A percentile compares a stretch with the other conserved stretches of the same genome.
Evolutionary conservation across 1,140 invertebrate species (phyloP).

Genomic region (Aphelenchoides besseyi): DNA sequence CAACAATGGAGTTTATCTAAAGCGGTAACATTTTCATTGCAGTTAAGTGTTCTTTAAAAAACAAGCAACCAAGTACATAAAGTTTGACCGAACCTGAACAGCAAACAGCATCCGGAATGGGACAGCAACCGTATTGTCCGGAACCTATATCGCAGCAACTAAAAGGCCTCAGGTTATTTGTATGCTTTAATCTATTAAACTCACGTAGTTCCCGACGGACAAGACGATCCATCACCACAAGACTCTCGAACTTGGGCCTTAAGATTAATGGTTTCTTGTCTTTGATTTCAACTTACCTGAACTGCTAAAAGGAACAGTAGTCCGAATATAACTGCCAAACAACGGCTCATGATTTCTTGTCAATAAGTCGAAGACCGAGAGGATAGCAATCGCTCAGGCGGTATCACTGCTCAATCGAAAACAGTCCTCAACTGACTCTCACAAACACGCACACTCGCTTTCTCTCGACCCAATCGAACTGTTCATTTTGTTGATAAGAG

Average conservation of each 20-base stretch:
- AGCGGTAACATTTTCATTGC: not conserved
- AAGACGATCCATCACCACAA: not conserved
- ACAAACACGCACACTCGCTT: too few species aligned
- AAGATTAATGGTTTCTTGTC: not conserved
- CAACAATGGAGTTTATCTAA: too few species aligned
- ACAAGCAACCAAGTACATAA: too few species aligned
- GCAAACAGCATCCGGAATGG: conserved; percentile 8
- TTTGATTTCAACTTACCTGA: too few species aligned
- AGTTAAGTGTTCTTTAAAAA: too few species aligned
- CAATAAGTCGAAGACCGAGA: not conserved
- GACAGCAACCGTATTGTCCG: not conserved
- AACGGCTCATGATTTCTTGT: not conserved
- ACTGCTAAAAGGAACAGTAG: not conserved
- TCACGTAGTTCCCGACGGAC: not conserved
- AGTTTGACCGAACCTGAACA: not conserved
- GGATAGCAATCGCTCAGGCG: too few species aligned
- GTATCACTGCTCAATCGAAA: too few species aligned
- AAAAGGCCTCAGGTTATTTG: not conserved
- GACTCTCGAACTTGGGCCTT: not conserved
- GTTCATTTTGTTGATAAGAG: too few species aligned
- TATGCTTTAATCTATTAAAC: not conserved
- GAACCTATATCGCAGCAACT: not conserved
- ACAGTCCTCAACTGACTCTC: too few species aligned
- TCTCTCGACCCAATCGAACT: too few species aligned
- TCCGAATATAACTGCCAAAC: not conserved